Percentiles rank a stretch among this genome's conserved stretches.
Conservation (phyloP, 2,888 invertebrate genomes). For the Magallana nippona region DNA sequence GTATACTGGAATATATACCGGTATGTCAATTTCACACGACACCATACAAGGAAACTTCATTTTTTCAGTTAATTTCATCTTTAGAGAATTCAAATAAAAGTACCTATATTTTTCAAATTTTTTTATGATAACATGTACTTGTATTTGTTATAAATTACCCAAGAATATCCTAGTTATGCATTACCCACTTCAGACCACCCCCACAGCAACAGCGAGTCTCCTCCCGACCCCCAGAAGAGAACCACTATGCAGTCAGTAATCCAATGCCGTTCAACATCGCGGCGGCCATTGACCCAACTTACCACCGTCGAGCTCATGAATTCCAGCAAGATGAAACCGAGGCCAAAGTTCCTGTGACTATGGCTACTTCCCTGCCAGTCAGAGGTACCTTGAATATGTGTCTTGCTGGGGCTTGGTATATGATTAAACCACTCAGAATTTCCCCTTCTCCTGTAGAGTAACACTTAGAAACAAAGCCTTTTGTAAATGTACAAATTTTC, state of each 20-base stretch:
- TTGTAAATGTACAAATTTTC: too few relatives aligned
- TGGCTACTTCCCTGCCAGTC: conserved; percentile 63
- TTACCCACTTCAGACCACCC: conserved; percentile 27
- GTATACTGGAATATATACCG: too few relatives aligned
- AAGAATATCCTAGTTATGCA: background rate
- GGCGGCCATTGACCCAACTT: conserved; percentile 75
- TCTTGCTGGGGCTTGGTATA: conserved; percentile 8
- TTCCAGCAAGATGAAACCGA: conserved; percentile 57
- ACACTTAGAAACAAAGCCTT: background rate
- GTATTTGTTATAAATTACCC: too few relatives aligned
- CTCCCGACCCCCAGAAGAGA: conserved; percentile 42
- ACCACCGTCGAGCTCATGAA: conserved; percentile 64
- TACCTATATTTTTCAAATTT: too few relatives aligned
- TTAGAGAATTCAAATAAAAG: too few relatives aligned
- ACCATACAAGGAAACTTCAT: too few relatives aligned
- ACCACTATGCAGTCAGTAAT: conserved; percentile 65
- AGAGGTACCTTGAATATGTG: conserved; percentile 14
- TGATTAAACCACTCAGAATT: background rate
- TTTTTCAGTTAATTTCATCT: too few relatives aligned
- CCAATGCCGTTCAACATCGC: conserved; percentile 73
- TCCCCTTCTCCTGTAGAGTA: background rate
- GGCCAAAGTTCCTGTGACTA: conserved; percentile 62
- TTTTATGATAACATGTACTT: too few relatives aligned
- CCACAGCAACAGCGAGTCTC: conserved; percentile 25
- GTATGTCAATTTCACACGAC: too few relatives aligned